These are phyloP conservation scores for Astyanax mexicanus DNA, from an alignment of 2,797 vertebrate genomes.

Conservation along the genomic window DNA sequence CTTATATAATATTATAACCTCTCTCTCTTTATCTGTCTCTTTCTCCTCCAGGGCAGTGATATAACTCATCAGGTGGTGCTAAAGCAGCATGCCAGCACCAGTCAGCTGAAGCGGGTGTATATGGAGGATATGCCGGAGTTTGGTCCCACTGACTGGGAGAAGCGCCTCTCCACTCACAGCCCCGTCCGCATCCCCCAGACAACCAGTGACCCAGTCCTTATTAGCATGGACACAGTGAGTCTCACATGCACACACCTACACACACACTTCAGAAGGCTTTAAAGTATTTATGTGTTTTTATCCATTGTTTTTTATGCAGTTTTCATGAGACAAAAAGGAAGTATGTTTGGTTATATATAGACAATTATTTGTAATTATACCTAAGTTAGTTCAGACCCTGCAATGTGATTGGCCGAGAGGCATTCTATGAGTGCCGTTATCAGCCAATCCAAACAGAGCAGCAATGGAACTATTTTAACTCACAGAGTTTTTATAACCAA, in stretches of 20 bases:
- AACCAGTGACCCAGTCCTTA: constrained; percentile 84
- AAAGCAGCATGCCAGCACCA: constrained; percentile 93
- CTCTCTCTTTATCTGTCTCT: neutral
- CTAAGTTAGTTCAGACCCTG: no score
- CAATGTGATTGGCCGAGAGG: no score
- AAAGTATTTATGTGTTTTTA: no score
- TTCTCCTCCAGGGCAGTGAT: constrained; percentile 84
- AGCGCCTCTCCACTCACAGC: constrained; percentile 93
- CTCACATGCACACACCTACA: neutral
- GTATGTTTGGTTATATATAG: no score
- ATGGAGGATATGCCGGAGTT: constrained; percentile 91
- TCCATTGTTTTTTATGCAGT: no score
- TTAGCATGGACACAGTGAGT: constrained; percentile 91
- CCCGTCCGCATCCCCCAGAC: constrained; percentile 86
- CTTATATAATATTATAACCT: neutral
- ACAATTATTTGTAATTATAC: no score
- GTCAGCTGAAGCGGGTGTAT: constrained; percentile 94
- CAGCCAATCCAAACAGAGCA: no score
- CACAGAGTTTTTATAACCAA: no score
- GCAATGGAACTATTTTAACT: no score
- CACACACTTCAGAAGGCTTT: no score
- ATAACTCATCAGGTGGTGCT: constrained; percentile 92
- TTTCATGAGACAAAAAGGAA: no score
- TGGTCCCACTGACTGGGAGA: constrained; percentile 95
- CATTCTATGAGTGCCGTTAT: no score